These are phyloP conservation scores for Macrotrachela quadricornifera DNA, from an alignment of 1,140 invertebrate genomes.

Conservation along the genomic window DNA sequence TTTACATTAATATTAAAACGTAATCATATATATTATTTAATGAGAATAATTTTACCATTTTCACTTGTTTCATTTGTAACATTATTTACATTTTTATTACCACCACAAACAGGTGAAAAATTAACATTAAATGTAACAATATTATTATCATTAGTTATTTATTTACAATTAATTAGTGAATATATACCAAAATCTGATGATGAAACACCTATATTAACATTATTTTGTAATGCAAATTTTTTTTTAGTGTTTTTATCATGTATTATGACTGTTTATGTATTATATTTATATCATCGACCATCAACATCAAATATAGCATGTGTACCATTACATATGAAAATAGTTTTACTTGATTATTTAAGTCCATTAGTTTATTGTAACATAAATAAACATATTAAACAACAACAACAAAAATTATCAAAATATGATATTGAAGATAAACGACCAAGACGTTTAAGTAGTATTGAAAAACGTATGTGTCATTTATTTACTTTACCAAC, in stretches of 20 bases:
- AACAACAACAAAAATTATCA: no score
- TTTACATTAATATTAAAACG: constrained; percentile 1
- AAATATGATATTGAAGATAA: no score
- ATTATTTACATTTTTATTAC: constrained; percentile 4
- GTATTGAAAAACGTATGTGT: no score
- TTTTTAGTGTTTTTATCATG: constrained; percentile 5
- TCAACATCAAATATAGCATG: no score
- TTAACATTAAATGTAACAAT: constrained; percentile 7
- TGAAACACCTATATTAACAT: constrained; percentile 3
- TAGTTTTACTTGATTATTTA: no score
- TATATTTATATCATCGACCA: no score
- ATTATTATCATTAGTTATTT: constrained; percentile 1
- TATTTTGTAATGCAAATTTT: constrained; percentile 6
- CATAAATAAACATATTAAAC: no score
- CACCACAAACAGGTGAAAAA: constrained; percentile 6
- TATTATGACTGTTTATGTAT: neutral
- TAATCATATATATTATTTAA: constrained; percentile 3
- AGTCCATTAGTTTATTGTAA: no score
- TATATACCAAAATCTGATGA: constrained; percentile 2
- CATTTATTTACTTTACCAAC: no score
- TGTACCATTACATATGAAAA: no score
- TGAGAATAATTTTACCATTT: constrained; percentile 8
- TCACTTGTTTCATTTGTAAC: constrained; percentile 1
- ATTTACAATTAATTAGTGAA: constrained; percentile 5
- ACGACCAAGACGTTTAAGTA: no score